phyloP scores from a whole-genome alignment of 1,140 invertebrate species.

The Spodoptera litura region DNA sequence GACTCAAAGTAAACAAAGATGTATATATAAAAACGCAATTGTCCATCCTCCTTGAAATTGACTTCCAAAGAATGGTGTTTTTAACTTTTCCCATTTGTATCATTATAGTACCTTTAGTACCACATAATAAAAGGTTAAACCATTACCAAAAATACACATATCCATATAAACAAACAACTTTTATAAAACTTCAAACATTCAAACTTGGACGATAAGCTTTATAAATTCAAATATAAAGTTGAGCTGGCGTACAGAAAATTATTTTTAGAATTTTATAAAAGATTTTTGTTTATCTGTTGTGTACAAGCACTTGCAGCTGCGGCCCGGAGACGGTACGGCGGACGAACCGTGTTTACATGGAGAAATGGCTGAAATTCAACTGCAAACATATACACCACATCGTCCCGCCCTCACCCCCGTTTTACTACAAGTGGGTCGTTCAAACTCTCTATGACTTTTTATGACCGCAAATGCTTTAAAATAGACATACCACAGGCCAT shows the following conservation, averaged over 20 bases:
- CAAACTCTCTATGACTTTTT: conserved; percentile 48
- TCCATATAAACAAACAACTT: neutral
- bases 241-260: conserved; percentile 5
- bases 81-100: too few species aligned
- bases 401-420: neutral
- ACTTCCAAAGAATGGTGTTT: too few species aligned
- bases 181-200: conserved; percentile 3
- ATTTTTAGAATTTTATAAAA: conserved; percentile 34
- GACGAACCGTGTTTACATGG: conserved; percentile 48
- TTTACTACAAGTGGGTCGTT: conserved; percentile 37
- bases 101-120: too few species aligned
- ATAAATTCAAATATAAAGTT: conserved; percentile 25
- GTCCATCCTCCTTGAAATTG: too few species aligned
- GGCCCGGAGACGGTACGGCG: conserved; percentile 30
- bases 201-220: conserved; percentile 5
- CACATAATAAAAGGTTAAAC: neutral
- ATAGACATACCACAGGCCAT: conserved; percentile 39
- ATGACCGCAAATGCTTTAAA: conserved; percentile 41
- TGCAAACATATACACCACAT: conserved; percentile 47
- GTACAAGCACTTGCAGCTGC: conserved; percentile 41
- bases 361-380: conserved; percentile 54
- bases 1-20: too few species aligned
- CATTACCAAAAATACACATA: neutral
- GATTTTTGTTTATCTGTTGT: conserved; percentile 39
- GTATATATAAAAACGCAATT: too few species aligned